A percentile compares a stretch with the other conserved stretches of the same genome.
Conservation (phyloP, 1,140 invertebrate species). For the Meloidogyne floridensis region DNA sequence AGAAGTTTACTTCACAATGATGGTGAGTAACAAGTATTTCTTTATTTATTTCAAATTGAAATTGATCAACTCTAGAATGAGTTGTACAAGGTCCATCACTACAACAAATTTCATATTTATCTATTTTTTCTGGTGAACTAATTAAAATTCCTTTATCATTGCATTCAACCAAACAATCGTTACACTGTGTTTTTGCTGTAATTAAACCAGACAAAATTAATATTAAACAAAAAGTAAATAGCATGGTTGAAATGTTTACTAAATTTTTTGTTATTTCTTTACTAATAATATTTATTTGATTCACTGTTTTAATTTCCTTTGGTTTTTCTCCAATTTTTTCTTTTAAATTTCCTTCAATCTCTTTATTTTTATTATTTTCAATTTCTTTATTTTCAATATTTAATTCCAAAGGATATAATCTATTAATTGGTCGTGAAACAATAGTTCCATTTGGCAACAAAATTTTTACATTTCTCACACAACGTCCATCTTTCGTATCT, state of each 20-base stretch:
- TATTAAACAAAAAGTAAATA: too few relatives aligned
- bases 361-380: neutral
- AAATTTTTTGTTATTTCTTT: neutral
- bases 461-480: too few relatives aligned
- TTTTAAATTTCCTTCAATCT: neutral
- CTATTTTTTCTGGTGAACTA: neutral
- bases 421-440: neutral
- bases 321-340: neutral
- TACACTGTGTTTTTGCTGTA: neutral
- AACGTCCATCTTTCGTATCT: too few relatives aligned
- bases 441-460: too few relatives aligned
- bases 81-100: neutral
- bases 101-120: slow-evolving; percentile 11
- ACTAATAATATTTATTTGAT: neutral
- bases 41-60: neutral
- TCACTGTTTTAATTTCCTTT: neutral
- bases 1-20: neutral
- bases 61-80: neutral
- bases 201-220: too few relatives aligned
- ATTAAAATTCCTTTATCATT: neutral
- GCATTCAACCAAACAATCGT: neutral
- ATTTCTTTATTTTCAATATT: neutral
- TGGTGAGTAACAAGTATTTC: neutral
- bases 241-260: too few relatives aligned
- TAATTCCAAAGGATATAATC: neutral